Base-by-base conservation (phyloP, 2,888 invertebrate species). In the Drosophila prolongata region DNA sequence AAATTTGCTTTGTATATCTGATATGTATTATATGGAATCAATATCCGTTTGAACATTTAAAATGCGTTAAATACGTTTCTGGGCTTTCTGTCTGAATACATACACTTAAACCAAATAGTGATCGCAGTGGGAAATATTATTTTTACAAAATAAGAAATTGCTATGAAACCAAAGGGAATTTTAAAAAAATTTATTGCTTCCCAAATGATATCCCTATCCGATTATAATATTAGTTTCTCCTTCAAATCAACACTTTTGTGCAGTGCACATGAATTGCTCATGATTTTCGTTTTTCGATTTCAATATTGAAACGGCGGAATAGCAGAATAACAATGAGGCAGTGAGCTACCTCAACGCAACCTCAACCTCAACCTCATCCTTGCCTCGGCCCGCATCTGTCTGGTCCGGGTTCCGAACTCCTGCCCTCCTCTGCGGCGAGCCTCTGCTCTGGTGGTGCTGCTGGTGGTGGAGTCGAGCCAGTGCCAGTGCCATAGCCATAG, bases 281-380 rank as follows among this genome's bases (percentile, higher is more conserved):
- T 82, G 76, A 88, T 84, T 82, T 77, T 73, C 24, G 76, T 67
- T 82, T 83, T 85, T 78, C 78, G 80, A 89, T 89, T 89, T 87
- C 73, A 68, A 83, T 76, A 78, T 73, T 73, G 75, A 60, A 71
- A 10, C 40, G 43, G 3, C n/a, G 42, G 30, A 49, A 27, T 10
- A 14, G 13, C 27, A 42, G 47, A 35, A 46, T 43, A 59, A 50
- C 50, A 68, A 70, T 64, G 56, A 40, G 42, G 38, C 46, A 71
- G 53, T 16, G 37, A 64, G 56, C 64, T 58, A 54, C 58, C 58
- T 58, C 54, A 58, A 58, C 58, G 38, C 58, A 55, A 47, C 46
- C 46, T 35, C 30, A n/a, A 35, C 55, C 50, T 56, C 56, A n/a
- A 35, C 55, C 57, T 56, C 56, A 56, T 47, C 37, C 19, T 54